A percentile compares a stretch with the other conserved stretches of the same genome.
Conservation (phyloP, 1,140 invertebrate species). For the Helicoverpa armigera region DNA sequence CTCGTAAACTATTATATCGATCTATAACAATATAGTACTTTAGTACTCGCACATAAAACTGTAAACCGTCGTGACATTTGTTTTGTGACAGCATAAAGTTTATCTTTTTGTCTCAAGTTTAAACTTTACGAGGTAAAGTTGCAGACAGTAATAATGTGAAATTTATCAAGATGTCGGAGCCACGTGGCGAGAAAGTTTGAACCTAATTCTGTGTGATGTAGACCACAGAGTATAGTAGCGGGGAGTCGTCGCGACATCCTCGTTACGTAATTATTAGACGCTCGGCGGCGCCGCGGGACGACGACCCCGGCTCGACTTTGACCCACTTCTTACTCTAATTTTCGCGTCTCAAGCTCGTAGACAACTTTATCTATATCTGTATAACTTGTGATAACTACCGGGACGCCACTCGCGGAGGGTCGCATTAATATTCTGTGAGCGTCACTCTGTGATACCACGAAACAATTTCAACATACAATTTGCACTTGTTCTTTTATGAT, state of each 20-base stretch:
- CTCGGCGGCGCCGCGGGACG: slow-evolving; percentile 63
- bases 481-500: background rate
- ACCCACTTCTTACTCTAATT: slow-evolving; percentile 84
- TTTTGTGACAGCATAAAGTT: slow-evolving; percentile 53
- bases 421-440: slow-evolving; percentile 19
- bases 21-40: slow-evolving; percentile 8
- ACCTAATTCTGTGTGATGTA: slow-evolving; percentile 49
- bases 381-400: slow-evolving; percentile 43
- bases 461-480: slow-evolving; percentile 21
- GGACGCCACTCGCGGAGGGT: background rate
- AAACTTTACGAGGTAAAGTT: slow-evolving; percentile 50
- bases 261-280: slow-evolving; percentile 81
- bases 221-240: slow-evolving; percentile 51
- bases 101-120: slow-evolving; percentile 43
- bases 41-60: slow-evolving; percentile 24
- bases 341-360: slow-evolving; percentile 74
- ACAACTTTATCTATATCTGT: slow-evolving; percentile 65
- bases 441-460: background rate
- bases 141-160: slow-evolving; percentile 52
- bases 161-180: slow-evolving; percentile 49
- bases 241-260: slow-evolving; percentile 62
- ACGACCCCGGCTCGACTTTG: slow-evolving; percentile 81
- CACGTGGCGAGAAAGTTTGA: slow-evolving; percentile 46
- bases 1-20: background rate
- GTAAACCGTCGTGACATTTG: slow-evolving; percentile 41